phyloP scores from a whole-genome alignment of 1,140 invertebrate species.

The Galleria mellonella region DNA sequence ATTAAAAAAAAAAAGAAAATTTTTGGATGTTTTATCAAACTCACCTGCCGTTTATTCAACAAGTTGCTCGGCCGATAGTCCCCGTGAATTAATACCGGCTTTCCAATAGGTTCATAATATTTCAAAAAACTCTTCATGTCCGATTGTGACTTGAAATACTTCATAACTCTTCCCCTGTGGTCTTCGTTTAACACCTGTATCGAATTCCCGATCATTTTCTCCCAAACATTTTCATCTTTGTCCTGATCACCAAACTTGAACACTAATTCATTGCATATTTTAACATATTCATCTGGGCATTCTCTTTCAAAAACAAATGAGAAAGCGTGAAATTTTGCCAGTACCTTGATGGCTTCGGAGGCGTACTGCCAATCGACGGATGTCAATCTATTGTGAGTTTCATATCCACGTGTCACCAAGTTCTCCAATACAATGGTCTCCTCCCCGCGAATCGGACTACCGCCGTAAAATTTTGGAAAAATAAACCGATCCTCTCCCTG shows the following conservation, averaged over 20 bases:
- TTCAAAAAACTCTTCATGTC: neutral
- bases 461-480: slow-evolving; percentile 31
- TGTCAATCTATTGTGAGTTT: slow-evolving; percentile 31
- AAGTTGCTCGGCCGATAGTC: slow-evolving; percentile 37
- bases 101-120: slow-evolving; percentile 11
- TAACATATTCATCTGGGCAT: slow-evolving; percentile 23
- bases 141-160: slow-evolving; percentile 3
- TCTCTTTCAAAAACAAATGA: slow-evolving; percentile 29
- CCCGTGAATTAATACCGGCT: slow-evolving; percentile 26
- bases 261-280: slow-evolving; percentile 1
- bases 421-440: slow-evolving; percentile 45
- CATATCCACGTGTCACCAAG: slow-evolving; percentile 25
- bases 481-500: slow-evolving; percentile 10
- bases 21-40: neutral
- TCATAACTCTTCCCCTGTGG: slow-evolving; percentile 12
- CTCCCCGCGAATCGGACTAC: slow-evolving; percentile 15
- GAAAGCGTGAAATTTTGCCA: slow-evolving; percentile 45
- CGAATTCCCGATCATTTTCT: slow-evolving; percentile 6
- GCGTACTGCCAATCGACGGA: slow-evolving; percentile 41
- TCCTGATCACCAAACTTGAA: neutral
- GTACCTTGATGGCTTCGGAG: slow-evolving; percentile 18
- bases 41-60: slow-evolving; percentile 34
- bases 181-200: slow-evolving; percentile 15
- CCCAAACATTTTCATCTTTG: slow-evolving; percentile 7
- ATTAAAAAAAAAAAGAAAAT: no score